phyloP scores from a whole-genome alignment of 1,140 invertebrate genomes.

The Drosophila leontia region DNA sequence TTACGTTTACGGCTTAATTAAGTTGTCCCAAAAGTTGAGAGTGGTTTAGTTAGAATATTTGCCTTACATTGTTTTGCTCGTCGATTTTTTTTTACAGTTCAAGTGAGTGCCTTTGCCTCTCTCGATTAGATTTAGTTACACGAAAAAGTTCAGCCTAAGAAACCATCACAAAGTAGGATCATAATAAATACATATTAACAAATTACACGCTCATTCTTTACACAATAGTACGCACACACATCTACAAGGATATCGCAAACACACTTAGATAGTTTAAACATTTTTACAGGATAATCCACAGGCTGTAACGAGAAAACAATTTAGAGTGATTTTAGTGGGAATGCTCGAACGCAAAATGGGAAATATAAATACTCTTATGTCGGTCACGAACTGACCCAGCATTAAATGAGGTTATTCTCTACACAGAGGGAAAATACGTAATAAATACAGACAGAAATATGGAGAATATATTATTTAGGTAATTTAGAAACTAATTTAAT shows the following conservation, averaged over 20 bases:
- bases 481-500: not conserved
- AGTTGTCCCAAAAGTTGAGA: constrained; percentile 61
- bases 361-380: constrained; percentile 34
- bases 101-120: constrained; percentile 18
- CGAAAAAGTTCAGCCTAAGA: constrained; percentile 81
- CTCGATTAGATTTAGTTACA: constrained; percentile 73
- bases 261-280: constrained; percentile 43
- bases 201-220: constrained; percentile 45
- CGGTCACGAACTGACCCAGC: constrained; percentile 35
- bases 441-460: not conserved
- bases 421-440: not conserved
- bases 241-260: constrained; percentile 40
- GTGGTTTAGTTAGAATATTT: constrained; percentile 68
- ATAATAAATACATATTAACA: constrained; percentile 74
- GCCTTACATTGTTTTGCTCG: constrained; percentile 63
- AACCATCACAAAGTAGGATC: constrained; percentile 82
- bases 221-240: constrained; percentile 36
- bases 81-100: constrained; percentile 56
- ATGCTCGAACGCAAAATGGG: constrained; percentile 17
- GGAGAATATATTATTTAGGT: not conserved
- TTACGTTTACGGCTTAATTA: constrained; percentile 58
- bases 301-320: constrained; percentile 51
- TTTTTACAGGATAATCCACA: constrained; percentile 55
- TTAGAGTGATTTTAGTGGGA: constrained; percentile 34
- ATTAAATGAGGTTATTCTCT: constrained; percentile 14